Base-by-base conservation (phyloP, 1,140 invertebrate genomes). In the Bombus pascuorum region DNA sequence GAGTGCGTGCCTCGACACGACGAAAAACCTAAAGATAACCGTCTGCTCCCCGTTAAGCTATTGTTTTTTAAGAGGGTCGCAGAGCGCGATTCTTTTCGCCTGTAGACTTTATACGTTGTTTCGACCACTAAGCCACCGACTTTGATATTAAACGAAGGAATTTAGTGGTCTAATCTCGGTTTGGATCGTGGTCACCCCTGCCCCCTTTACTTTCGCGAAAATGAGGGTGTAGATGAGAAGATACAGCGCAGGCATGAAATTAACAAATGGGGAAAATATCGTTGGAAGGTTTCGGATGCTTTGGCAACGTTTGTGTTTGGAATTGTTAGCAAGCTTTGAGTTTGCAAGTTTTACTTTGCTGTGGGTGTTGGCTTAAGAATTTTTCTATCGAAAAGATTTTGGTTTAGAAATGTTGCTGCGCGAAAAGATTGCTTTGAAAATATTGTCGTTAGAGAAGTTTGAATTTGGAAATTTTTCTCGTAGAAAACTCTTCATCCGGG, bases 41-140 rank as follows among this genome's bases (percentile, higher is more conserved):
- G 37, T 15, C n/a, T 22, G 18, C 13, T 32, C 22, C 22, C 39
- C n/a, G 9, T 13, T 22, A 9, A 28, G 47, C 75, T 62, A 79
- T 85, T 72, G 68, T 79, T 85, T 70, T 25, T 70, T n/a, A 62
- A 72, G 15, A 15, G 53, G n/a, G 53, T 39, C 28, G 39, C 70
- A n/a, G 59, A 74, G 81, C 62, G 81, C 62, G 62, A 77, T 83
- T 83, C 81, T 77, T 78, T 83, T 70, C 57, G 22, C 53, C n/a
- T 72, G 39, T 28, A 13, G 18, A 5, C 15, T 10, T 9, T 53
- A 3, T 10, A 34, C 47, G 25, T 5, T 13, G 82, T 70, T 71
- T 70, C 66, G 25, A 13, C 74, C 82, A 12, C 57, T 53, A 53
- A 53, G 47, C 18, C 47, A 22, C 5, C 47, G 47, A 53, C 47